These are phyloP conservation scores for Dreissena rostriformis DNA, from an alignment of 1,140 invertebrate species.

Conservation along the genomic window DNA sequence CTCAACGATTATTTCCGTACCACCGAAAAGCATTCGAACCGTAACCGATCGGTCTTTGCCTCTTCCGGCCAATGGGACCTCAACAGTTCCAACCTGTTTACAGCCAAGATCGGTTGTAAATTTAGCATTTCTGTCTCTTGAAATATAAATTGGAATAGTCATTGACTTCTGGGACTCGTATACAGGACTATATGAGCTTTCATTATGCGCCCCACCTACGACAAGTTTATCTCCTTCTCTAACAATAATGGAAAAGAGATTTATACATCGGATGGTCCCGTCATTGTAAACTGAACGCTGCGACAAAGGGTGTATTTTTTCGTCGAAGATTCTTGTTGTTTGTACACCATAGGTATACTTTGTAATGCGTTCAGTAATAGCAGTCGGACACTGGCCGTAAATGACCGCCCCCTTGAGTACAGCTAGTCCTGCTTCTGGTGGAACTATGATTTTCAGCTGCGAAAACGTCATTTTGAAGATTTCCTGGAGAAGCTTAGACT, in stretches of 20 bases:
- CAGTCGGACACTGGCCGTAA: constrained; percentile 24
- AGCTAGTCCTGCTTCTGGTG: not conserved
- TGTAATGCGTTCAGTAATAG: not conserved
- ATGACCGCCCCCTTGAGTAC: constrained; percentile 21
- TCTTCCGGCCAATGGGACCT: not conserved
- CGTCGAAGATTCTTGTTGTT: not conserved
- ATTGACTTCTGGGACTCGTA: not conserved
- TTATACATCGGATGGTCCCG: not conserved
- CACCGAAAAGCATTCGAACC: constrained; percentile 18
- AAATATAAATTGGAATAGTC: not conserved
- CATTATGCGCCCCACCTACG: not conserved
- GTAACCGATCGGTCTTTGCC: not conserved
- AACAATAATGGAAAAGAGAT: constrained; percentile 12
- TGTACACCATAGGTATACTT: constrained; percentile 40
- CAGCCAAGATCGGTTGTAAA: constrained; percentile 6
- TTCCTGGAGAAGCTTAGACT: constrained; percentile 15
- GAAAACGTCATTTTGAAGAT: not conserved
- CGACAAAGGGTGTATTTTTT: not conserved
- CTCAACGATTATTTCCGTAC: constrained; percentile 26
- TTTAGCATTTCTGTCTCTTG: not conserved
- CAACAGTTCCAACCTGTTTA: not conserved
- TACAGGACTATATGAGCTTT: not conserved
- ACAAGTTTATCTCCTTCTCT: constrained; percentile 4
- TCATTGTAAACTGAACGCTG: not conserved
- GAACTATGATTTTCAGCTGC: constrained; percentile 6